Evolutionary conservation across 2,797 vertebrate genomes (phyloP), one percentile per base, ranked within the genome.

Genomic region (Rhynchotus rufescens): DNA sequence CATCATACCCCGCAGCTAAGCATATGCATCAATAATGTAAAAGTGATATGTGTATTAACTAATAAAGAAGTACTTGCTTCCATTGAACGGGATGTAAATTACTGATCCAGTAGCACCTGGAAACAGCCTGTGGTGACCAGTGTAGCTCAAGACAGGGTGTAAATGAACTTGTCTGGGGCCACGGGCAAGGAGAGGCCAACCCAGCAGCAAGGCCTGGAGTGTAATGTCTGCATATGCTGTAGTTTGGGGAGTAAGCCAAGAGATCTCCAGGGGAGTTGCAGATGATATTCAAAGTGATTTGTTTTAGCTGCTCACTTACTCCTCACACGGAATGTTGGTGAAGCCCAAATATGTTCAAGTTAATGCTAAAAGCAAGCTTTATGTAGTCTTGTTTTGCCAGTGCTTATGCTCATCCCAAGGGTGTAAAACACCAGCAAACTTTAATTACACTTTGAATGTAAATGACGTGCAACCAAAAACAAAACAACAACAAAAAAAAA

Each of bases 401-500:
- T 72, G n/a, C 57, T 72, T 59, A 68, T 34, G 80, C 82, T 88
- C 61, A 32, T 74, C 73, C 68, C 36, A 66, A 92, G 77, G 30
- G 72, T 81, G n/a, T 30, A 77, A 51, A 93, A 69, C 69, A 88
- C 61, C 88, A 82, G 12, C 42, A 75, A 89, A 34, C 65, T 44
- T 21, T 36, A 68, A 20, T 17, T 86, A 25, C 80, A 23, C 36
- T 45, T 34, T 32, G 85, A 51, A 57, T 0, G 0, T 60, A 64
- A 84, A 36, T 9, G 7, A 72, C 22, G 8, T 51, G 34, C 54
- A 65, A 93, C 81, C 26, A 90, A 62, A 90, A n/a, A n/a, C n/a
- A n/a, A n/a, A n/a, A n/a, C n/a, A n/a, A n/a, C n/a, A n/a, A n/a
- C n/a, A n/a, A n/a, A n/a, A n/a, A n/a, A n/a, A n/a, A n/a, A n/a